phyloP scores from a whole-genome alignment of 2,113 vertebrate species.

The Ptyas mucosa region DNA sequence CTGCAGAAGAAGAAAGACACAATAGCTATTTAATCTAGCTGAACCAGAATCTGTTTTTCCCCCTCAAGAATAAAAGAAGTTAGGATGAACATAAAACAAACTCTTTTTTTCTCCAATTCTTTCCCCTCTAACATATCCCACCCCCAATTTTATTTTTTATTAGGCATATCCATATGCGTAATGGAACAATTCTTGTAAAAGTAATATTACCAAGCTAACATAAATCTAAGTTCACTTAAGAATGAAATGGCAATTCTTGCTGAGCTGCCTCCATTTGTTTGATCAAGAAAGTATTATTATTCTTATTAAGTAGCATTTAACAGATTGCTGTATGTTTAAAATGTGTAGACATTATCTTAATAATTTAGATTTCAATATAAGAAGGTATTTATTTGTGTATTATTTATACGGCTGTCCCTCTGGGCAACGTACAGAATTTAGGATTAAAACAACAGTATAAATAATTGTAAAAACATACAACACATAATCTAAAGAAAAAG shows the following conservation, averaged over 20 bases:
- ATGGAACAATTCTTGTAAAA: not conserved
- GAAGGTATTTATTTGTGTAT: not conserved
- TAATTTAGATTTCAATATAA: constrained; percentile 2
- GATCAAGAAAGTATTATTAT: not conserved
- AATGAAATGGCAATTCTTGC: not conserved
- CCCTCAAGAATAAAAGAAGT: not conserved
- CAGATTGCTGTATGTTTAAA: not conserved
- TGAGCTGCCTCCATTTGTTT: not conserved
- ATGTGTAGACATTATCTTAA: not conserved
- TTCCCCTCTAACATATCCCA: not conserved
- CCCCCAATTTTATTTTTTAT: not conserved
- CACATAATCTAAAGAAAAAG: not conserved
- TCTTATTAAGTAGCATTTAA: constrained; percentile 9
- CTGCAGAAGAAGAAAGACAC: not conserved
- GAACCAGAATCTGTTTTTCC: not conserved
- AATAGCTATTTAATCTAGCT: not conserved
- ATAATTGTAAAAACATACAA: not conserved
- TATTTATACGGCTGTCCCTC: not conserved
- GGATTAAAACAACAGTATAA: not conserved
- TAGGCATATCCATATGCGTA: not conserved
- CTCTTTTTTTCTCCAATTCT: not conserved
- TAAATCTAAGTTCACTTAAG: not conserved
- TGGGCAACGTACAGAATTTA: not conserved
- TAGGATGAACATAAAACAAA: not conserved
- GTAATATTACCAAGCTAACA: not conserved